These are phyloP conservation scores for Zelleria hepariella DNA, from an alignment of 2,888 invertebrate species.

Conservation along the genomic window DNA sequence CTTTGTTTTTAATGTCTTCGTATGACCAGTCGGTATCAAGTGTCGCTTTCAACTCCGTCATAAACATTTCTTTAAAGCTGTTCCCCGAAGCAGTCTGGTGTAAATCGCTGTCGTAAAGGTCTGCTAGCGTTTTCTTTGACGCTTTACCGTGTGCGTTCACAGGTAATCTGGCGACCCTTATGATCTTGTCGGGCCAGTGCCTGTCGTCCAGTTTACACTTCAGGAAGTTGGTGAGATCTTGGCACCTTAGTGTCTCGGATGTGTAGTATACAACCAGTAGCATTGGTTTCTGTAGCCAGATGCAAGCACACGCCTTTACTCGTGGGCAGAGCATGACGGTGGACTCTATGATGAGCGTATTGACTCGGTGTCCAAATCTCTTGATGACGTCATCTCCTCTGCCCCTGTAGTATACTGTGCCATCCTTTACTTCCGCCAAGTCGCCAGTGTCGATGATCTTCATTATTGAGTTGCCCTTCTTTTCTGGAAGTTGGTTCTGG, in stretches of 20 bases:
- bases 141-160: conserved; percentile 80
- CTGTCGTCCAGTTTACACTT: conserved; percentile 57
- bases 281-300: conserved; percentile 64
- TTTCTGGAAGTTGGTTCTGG: conserved; percentile 26
- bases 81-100: conserved; percentile 2
- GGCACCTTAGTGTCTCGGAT: conserved; percentile 40
- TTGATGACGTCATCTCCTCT: conserved; percentile 81
- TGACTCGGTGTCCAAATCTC: conserved; percentile 80
- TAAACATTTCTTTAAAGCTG: conserved; percentile 27
- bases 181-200: conserved; percentile 77
- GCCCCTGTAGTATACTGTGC: conserved; percentile 74
- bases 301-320: conserved; percentile 64
- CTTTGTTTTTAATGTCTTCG: conserved; percentile 46
- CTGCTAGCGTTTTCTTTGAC: conserved; percentile 57
- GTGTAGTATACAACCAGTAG: conserved; percentile 67
- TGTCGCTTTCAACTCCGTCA: conserved; percentile 33
- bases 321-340: conserved; percentile 45
- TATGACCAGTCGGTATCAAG: conserved; percentile 31
- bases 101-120: conserved; percentile 36
- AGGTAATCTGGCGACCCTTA: conserved; percentile 72
- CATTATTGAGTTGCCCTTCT: conserved; percentile 23
- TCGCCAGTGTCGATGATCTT: conserved; percentile 78
- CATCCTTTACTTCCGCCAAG: conserved; percentile 70
- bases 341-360: conserved; percentile 71
- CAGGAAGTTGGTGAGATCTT: conserved; percentile 46